phyloP scores from a whole-genome alignment of 2,888 invertebrate species.

The Lymantria monacha region DNA sequence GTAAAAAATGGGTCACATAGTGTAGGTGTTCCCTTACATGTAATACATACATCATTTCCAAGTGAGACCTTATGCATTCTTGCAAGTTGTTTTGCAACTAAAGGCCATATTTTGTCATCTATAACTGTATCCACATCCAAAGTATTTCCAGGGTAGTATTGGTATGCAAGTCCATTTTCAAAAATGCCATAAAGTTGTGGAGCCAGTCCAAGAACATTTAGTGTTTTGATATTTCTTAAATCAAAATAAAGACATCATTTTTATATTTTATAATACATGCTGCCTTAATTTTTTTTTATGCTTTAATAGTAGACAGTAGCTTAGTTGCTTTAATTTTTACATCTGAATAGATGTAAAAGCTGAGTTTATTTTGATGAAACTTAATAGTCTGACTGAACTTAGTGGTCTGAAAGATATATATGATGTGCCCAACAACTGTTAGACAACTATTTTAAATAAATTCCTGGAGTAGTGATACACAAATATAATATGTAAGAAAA shows the following conservation, averaged over 20 bases:
- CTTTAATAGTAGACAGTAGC: too few species aligned
- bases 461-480: too few species aligned
- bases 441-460: too few species aligned
- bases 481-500: too few species aligned
- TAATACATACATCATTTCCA: constrained; percentile 56
- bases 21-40: too few species aligned
- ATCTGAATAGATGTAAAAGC: too few species aligned
- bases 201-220: constrained; percentile 88
- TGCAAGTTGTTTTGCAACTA: constrained; percentile 92
- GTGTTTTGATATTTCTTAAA: constrained; percentile 66
- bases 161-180: constrained; percentile 96
- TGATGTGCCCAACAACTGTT: too few species aligned
- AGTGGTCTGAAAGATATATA: too few species aligned
- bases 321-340: too few species aligned
- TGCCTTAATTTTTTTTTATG: not conserved
- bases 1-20: too few species aligned
- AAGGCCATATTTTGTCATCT: constrained; percentile 85
- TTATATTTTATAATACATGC: not conserved
- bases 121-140: constrained; percentile 85
- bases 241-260: not conserved
- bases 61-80: constrained; percentile 87
- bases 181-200: constrained; percentile 95
- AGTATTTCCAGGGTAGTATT: constrained; percentile 92
- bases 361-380: too few species aligned
- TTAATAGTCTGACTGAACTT: too few species aligned